Evolutionary conservation across 2,797 vertebrate species (phyloP).

Genomic region (Remorina albescens): DNA sequence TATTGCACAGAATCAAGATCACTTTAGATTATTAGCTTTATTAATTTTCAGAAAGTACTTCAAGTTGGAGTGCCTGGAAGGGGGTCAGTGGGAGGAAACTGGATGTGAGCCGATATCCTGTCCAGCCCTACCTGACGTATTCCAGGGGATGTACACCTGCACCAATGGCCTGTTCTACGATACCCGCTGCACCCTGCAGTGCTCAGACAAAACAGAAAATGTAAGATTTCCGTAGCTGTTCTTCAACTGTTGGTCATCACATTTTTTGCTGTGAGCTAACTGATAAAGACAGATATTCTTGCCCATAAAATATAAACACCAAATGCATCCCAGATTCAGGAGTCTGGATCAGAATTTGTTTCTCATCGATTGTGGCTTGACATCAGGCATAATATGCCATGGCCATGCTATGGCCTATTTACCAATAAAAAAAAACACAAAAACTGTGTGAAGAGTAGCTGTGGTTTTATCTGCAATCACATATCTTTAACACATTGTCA

Average conservation of each 20-base stretch:
- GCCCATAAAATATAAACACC: no score
- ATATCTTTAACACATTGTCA: neutral
- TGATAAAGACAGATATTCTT: no score
- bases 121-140: constrained; percentile 85
- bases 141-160: constrained; percentile 96
- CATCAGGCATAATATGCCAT: neutral
- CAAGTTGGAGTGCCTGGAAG: constrained; percentile 91
- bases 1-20: neutral
- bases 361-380: no score
- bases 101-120: constrained; percentile 90
- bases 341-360: neutral
- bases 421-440: neutral
- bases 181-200: constrained; percentile 89
- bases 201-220: constrained; percentile 77
- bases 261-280: no score
- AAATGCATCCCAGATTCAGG: no score
- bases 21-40: neutral
- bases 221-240: constrained; percentile 62
- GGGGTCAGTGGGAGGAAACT: constrained; percentile 90
- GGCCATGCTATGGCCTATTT: neutral
- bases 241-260: neutral
- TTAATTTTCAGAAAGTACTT: constrained; percentile 87
- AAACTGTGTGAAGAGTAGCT: neutral
- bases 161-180: constrained; percentile 88
- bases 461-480: constrained; percentile 2